These are phyloP conservation scores for Trichosurus vulpecula DNA, from an alignment of 2,797 vertebrate species.

Conservation along the genomic window DNA sequence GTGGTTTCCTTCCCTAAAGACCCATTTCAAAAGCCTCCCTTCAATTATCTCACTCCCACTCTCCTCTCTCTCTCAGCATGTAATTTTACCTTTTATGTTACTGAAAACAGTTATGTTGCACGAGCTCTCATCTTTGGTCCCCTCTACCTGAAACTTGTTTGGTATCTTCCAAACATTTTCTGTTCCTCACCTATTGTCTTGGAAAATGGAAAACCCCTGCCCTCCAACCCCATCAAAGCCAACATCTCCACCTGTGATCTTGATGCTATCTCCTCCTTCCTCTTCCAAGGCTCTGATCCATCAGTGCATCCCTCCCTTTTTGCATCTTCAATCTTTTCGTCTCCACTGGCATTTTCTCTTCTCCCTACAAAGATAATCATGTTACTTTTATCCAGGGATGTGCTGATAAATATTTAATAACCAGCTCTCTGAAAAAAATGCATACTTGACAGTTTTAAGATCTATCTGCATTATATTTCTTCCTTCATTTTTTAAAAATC, in stretches of 20 bases:
- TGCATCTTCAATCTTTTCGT: neutral
- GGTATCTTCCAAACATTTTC: too few species aligned
- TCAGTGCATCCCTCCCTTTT: neutral
- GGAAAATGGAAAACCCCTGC: too few species aligned
- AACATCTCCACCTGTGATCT: neutral
- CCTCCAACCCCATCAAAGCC: too few species aligned
- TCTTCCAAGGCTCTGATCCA: neutral
- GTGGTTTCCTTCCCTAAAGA: neutral
- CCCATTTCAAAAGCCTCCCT: neutral
- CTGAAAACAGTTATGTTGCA: too few species aligned
- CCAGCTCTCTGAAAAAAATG: too few species aligned
- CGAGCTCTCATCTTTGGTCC: too few species aligned
- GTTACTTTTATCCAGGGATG: neutral
- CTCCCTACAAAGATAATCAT: neutral
- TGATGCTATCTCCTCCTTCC: neutral
- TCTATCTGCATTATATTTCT: neutral
- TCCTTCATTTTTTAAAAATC: neutral
- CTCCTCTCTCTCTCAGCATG: too few species aligned
- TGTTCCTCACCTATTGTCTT: too few species aligned
- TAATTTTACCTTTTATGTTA: neutral
- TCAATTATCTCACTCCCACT: neutral
- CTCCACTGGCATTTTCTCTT: neutral
- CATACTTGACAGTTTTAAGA: too few species aligned
- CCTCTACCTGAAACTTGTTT: too few species aligned
- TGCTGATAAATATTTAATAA: neutral